Percentiles rank a stretch among this genome's conserved stretches.
Conservation (phyloP, 2,888 invertebrate genomes). For the Exephanes ischioxanthus region DNA sequence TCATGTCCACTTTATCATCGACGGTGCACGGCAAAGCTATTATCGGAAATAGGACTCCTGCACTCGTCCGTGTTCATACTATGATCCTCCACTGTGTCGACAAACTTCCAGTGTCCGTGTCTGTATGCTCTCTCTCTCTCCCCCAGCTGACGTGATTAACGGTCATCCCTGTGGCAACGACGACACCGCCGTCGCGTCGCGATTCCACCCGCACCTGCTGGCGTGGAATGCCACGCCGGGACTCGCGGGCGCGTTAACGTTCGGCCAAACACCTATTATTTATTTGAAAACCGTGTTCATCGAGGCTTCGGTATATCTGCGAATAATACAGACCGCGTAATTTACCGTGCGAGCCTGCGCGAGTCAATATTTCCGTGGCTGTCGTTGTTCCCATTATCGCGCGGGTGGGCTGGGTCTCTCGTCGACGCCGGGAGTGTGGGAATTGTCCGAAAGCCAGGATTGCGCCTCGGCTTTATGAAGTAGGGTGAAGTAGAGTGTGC, state of each 20-base stretch:
- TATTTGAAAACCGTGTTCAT: slow-evolving; percentile 57
- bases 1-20: slow-evolving; percentile 51
- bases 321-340: slow-evolving; percentile 58
- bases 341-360: slow-evolving; percentile 36
- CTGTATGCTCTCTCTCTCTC: neutral
- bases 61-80: neutral
- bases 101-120: slow-evolving; percentile 48
- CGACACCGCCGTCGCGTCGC: slow-evolving; percentile 27
- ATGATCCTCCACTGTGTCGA: slow-evolving; percentile 28
- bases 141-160: slow-evolving; percentile 59
- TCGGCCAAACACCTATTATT: slow-evolving; percentile 62
- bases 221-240: slow-evolving; percentile 14
- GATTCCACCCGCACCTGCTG: slow-evolving; percentile 49
- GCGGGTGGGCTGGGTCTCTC: neutral
- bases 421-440: slow-evolving; percentile 1
- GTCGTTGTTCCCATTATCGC: slow-evolving; percentile 12
- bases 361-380: slow-evolving; percentile 6
- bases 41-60: slow-evolving; percentile 48
- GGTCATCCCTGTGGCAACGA: slow-evolving; percentile 35
- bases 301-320: slow-evolving; percentile 15
- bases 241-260: slow-evolving; percentile 48
- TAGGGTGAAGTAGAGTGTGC: neutral
- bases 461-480: neutral
- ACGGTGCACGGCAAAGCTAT: slow-evolving; percentile 38
- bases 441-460: slow-evolving; percentile 21